phyloP scores from a whole-genome alignment of 2,797 vertebrate species.

The Rhincodon typus region DNA sequence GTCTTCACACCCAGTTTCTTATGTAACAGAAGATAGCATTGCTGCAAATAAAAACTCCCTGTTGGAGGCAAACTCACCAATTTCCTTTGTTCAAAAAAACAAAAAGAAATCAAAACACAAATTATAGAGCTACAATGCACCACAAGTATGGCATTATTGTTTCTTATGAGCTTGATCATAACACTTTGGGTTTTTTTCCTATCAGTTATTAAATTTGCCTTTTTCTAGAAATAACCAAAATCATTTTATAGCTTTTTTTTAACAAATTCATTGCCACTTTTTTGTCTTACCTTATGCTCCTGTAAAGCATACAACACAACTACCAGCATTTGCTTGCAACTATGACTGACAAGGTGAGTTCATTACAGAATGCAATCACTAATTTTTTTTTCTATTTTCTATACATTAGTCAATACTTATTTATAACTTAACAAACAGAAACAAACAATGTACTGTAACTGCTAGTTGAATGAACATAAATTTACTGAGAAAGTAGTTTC shows the following conservation, averaged over 20 bases:
- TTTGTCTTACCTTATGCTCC: neutral
- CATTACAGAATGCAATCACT: neutral
- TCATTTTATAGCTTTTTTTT: neutral
- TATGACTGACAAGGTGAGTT: neutral
- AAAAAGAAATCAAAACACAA: neutral
- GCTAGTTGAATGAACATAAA: neutral
- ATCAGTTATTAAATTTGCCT: neutral
- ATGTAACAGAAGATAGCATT: too few relatives aligned
- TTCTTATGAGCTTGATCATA: neutral
- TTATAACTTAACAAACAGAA: neutral
- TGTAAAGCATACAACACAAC: neutral
- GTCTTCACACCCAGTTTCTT: too few relatives aligned
- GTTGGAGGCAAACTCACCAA: neutral
- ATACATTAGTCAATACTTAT: conserved; percentile 13
- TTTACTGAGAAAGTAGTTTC: neutral
- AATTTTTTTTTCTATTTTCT: conserved; percentile 8
- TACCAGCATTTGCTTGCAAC: neutral
- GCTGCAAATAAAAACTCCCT: too few relatives aligned
- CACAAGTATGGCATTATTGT: neutral
- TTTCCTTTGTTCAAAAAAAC: neutral
- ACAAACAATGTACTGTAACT: neutral
- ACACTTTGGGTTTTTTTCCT: neutral
- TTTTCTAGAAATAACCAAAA: neutral
- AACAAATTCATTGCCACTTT: conserved; percentile 2
- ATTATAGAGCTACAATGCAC: neutral